Evolutionary conservation across 37 sponge, comb jelly and placozoan species (phyloP).

Genomic region (Chondrilla cf. caribensis): DNA sequence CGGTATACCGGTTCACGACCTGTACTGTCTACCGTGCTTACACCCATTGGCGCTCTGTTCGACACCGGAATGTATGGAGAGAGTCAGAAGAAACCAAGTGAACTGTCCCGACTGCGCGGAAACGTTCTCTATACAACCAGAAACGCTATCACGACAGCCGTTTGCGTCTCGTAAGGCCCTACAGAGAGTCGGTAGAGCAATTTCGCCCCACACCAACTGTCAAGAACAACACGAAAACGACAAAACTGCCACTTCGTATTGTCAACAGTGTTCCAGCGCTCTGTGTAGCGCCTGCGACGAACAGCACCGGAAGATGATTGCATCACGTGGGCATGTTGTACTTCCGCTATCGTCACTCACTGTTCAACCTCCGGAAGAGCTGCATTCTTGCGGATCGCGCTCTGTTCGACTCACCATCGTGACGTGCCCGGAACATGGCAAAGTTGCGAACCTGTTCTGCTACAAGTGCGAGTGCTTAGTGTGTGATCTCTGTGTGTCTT

Average conservation of each 20-base stretch:
- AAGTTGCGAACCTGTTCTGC: neutral
- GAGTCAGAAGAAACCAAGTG: neutral
- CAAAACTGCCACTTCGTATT: neutral
- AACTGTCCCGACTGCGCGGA: slow-evolving; percentile 16
- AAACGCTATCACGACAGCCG: neutral
- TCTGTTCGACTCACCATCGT: neutral
- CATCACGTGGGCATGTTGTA: neutral
- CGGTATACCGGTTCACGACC: neutral
- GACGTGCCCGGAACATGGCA: neutral
- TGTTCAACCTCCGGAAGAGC: too few species aligned
- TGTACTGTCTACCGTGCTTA: slow-evolving; percentile 1
- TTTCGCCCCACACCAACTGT: neutral
- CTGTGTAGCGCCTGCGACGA: slow-evolving; percentile 5
- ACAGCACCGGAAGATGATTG: neutral
- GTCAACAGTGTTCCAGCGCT: neutral
- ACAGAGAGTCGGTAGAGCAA: neutral
- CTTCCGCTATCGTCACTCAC: neutral
- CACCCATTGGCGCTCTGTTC: slow-evolving; percentile 16
- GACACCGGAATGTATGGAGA: neutral
- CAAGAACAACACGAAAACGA: neutral
- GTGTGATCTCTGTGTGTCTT: neutral
- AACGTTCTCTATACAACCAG: neutral
- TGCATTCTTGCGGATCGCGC: neutral
- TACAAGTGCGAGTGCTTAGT: slow-evolving; percentile 3
- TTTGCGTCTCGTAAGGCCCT: slow-evolving; percentile 4